phyloP scores from a whole-genome alignment of 2,888 invertebrate genomes.

The Palloptera scutellata region DNA sequence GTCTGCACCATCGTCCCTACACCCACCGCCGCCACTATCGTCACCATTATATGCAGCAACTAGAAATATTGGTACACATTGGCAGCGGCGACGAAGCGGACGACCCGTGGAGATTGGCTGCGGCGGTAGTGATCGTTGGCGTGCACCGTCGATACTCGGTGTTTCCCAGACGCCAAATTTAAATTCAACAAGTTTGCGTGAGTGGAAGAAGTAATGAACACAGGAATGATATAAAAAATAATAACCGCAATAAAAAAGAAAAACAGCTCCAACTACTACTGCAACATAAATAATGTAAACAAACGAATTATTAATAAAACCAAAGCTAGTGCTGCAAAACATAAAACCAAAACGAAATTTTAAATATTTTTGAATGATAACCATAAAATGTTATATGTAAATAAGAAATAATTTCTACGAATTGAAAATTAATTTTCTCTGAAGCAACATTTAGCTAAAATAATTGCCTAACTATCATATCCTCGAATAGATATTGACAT shows the following conservation, averaged over 20 bases:
- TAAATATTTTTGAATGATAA: no score
- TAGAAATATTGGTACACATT: no score
- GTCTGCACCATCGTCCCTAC: no score
- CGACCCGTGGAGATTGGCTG: background rate
- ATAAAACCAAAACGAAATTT: no score
- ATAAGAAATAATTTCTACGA: no score
- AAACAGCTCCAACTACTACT: constrained; percentile 18
- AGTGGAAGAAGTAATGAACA: constrained; percentile 23
- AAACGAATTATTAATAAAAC: constrained; percentile 6
- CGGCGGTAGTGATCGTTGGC: background rate
- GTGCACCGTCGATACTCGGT: background rate
- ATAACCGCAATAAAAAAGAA: constrained; percentile 11
- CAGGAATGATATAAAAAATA: constrained; percentile 23
- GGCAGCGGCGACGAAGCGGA: background rate
- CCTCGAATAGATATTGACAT: no score
- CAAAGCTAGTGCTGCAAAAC: background rate
- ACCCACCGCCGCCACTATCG: background rate
- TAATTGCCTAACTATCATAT: no score
- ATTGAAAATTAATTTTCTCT: no score
- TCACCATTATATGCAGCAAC: background rate
- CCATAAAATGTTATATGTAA: no score
- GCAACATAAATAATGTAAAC: background rate
- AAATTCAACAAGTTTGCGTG: constrained; percentile 34
- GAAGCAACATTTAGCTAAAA: no score
- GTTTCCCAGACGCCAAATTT: constrained; percentile 26